Evolutionary conservation across 1,140 invertebrate species (phyloP).

Genomic region (Trachelipus rathkii): DNA sequence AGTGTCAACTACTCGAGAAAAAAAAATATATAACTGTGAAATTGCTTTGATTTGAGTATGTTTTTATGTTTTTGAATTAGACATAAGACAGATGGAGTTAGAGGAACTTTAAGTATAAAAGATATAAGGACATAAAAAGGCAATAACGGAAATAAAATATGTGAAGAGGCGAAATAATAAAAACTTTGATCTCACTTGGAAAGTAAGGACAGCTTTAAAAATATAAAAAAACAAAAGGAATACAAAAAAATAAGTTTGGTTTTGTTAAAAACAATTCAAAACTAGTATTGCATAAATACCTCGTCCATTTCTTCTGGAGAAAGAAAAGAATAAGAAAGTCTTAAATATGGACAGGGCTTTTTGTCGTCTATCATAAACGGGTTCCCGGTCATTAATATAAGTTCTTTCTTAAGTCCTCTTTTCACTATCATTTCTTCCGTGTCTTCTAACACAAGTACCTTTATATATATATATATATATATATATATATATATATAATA

Average conservation of each 20-base stretch:
- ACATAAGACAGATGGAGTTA: neutral
- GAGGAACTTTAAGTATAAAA: too few relatives aligned
- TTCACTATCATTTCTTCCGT: conserved; percentile 67
- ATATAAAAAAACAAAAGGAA: neutral
- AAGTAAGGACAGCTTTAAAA: neutral
- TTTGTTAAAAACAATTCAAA: too few relatives aligned
- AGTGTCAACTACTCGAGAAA: too few relatives aligned
- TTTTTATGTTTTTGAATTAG: neutral
- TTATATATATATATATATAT: neutral
- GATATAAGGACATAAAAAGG: too few relatives aligned
- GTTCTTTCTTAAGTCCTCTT: conserved; percentile 55
- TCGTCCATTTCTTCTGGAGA: conserved; percentile 40
- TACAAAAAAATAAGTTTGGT: too few relatives aligned
- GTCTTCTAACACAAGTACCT: conserved; percentile 61
- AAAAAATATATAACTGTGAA: neutral
- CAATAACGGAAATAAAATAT: neutral
- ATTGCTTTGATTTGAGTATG: neutral
- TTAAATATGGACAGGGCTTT: conserved; percentile 60
- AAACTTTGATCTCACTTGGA: too few relatives aligned
- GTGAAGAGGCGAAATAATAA: neutral
- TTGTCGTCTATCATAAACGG: conserved; percentile 61
- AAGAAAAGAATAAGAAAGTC: conserved; percentile 64
- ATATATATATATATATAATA: neutral
- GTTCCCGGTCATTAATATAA: conserved; percentile 66
- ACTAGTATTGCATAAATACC: neutral